A percentile compares a stretch with the other conserved stretches of the same genome.
These are phyloP conservation scores for Himalopsyche phryganea DNA, from an alignment of 1,140 invertebrate genomes.

Conservation along the genomic window DNA sequence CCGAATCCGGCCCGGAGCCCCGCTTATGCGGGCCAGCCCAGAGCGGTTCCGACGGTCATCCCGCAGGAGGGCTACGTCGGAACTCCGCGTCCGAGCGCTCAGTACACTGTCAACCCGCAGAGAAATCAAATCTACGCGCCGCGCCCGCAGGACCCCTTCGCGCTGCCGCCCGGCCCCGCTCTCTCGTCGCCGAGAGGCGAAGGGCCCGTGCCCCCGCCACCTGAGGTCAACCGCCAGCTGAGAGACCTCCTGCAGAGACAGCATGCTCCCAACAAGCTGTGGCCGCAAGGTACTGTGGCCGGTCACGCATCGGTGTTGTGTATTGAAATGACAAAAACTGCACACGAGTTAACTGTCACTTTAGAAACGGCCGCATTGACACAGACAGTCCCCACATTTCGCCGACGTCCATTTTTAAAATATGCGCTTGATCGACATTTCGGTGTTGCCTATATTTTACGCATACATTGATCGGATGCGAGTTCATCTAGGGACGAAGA, in stretches of 20 bases:
- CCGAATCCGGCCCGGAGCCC: slow-evolving; percentile 30
- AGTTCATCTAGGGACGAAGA: too few relatives aligned
- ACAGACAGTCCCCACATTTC: too few relatives aligned
- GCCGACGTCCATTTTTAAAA: too few relatives aligned
- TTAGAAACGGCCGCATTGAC: too few relatives aligned
- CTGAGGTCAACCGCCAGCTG: slow-evolving; percentile 66
- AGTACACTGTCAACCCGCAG: slow-evolving; percentile 21
- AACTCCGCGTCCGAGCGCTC: slow-evolving; percentile 47
- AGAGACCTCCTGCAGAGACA: slow-evolving; percentile 78
- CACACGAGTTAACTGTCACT: too few relatives aligned
- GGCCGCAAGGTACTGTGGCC: slow-evolving; percentile 43
- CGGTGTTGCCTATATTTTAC: too few relatives aligned
- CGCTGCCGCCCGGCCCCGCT: slow-evolving; percentile 12
- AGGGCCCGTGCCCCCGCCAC: slow-evolving; percentile 38
- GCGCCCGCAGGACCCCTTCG: slow-evolving; percentile 25
- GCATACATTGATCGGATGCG: too few relatives aligned
- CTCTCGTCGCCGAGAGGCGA: slow-evolving; percentile 35
- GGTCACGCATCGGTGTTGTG: too few relatives aligned
- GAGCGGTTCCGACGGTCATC: slow-evolving; percentile 32
- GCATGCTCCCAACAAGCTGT: slow-evolving; percentile 50
- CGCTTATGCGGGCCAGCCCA: slow-evolving; percentile 19
- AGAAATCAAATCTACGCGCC: slow-evolving; percentile 30
- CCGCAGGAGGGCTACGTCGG: slow-evolving; percentile 41
- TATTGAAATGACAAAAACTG: too few relatives aligned
- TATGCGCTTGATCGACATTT: too few relatives aligned